phyloP scores from a whole-genome alignment of 2,888 invertebrate species.

The Polydrusus cervinus region DNA sequence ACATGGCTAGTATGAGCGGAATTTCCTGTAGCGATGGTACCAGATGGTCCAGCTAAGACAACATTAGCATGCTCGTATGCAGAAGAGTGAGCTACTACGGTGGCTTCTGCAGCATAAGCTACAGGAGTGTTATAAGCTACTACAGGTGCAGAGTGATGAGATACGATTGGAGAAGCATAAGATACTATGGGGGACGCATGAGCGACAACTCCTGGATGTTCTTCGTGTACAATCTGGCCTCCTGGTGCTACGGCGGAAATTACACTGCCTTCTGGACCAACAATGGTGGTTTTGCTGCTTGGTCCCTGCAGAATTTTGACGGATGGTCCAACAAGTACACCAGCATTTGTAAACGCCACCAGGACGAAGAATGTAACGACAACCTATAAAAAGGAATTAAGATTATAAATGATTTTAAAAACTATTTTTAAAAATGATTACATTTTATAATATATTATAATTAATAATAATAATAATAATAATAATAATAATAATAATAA shows the following conservation, averaged over 20 bases:
- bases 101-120: slow-evolving; percentile 29
- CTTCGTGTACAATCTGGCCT: slow-evolving; percentile 59
- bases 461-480: no score
- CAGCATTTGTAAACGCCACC: slow-evolving; percentile 50
- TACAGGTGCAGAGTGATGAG: slow-evolving; percentile 28
- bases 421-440: no score
- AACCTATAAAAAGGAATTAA: slow-evolving; percentile 1
- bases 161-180: slow-evolving; percentile 39
- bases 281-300: slow-evolving; percentile 61
- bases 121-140: slow-evolving; percentile 18
- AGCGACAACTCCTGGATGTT: slow-evolving; percentile 48
- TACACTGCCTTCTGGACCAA: slow-evolving; percentile 62
- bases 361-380: slow-evolving; percentile 45
- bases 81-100: slow-evolving; percentile 43
- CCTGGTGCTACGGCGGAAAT: slow-evolving; percentile 42
- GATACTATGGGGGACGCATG: slow-evolving; percentile 45
- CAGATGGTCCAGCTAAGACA: slow-evolving; percentile 31
- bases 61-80: slow-evolving; percentile 26
- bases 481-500: no score
- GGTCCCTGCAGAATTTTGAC: slow-evolving; percentile 60
- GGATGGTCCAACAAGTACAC: slow-evolving; percentile 49
- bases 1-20: slow-evolving; percentile 33
- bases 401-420: not conserved
- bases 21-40: slow-evolving; percentile 36
- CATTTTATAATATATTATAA: no score